phyloP scores from a whole-genome alignment of 2,797 vertebrate species.

The Zalophus californianus region DNA sequence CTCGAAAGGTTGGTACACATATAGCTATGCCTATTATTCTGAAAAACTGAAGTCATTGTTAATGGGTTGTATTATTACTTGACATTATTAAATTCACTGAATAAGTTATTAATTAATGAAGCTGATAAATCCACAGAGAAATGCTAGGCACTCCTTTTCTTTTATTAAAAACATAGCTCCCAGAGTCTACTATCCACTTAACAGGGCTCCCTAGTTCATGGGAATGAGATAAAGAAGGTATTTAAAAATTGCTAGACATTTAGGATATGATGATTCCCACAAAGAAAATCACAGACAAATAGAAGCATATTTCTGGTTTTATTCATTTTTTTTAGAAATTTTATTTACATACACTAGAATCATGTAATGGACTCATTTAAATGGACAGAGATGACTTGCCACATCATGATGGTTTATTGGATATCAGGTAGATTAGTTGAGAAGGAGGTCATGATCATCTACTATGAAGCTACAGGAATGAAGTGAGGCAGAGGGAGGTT shows the following conservation, averaged over 20 bases:
- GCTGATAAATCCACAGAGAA: conserved; percentile 33
- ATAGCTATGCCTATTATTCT: background rate
- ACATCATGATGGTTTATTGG: background rate
- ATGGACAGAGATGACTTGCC: background rate
- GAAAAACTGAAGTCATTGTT: conserved; percentile 22
- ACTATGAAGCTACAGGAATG: background rate
- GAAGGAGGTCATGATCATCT: background rate
- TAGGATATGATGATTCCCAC: background rate
- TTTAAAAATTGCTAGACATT: background rate
- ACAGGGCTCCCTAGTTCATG: background rate
- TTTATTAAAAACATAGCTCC: conserved; percentile 32
- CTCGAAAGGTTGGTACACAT: background rate
- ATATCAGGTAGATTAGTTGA: background rate
- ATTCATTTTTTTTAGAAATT: background rate
- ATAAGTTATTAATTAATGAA: background rate
- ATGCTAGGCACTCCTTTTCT: background rate
- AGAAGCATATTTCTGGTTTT: background rate
- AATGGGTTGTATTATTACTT: background rate
- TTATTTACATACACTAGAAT: background rate
- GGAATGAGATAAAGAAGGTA: background rate
- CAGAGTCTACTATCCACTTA: background rate
- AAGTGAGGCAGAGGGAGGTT: background rate
- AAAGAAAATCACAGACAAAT: background rate
- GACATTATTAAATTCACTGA: conserved; percentile 37
- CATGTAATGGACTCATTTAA: background rate